Base-by-base conservation (phyloP, 1,140 invertebrate genomes). In the Saccostrea cuccullata region DNA sequence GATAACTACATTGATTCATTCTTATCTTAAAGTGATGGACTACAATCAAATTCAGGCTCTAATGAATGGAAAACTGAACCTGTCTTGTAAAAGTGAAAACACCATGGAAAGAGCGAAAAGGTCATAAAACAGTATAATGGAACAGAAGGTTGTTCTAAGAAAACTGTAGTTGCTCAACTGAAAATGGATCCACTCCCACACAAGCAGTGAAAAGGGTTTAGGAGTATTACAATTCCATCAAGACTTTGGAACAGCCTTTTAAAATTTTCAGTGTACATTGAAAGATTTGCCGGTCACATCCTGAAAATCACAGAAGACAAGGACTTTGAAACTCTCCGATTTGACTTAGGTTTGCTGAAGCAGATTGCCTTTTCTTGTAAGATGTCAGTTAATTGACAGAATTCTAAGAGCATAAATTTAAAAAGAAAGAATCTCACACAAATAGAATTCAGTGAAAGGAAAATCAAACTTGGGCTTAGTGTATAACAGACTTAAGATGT, bases 201-300 rank as follows among this genome's bases (percentile, higher is more conserved):
- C 15, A 60, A 23, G 9, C 70, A 23, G 15, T 8, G 26, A 26
- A 15, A 20, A n/a, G n/a, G 15, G 13, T 73, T 1, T 83, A 67
- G 86, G 56, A 64, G 58, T 85, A 8, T n/a, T 11, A 9, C 17
- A 26, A 5, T 20, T 77, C 26, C 47, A 23, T 30, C 23, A 26
- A 17, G 88, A 89, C 23, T 58, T 84, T 60, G 77, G 55, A 73
- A 60, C 77, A 8, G 30, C 87, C 20, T 64, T 36, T 26, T n/a
- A n/a, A 86, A 88, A 11, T 36, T 90, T 2, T 8, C 70, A 9
- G 17, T n/a, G 26, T 84, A 90, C 83, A 40, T 90, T 1, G 36
- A 82, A 3, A 67, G 84, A 60, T 90, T 88, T 67, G 56, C 26
- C 36, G 64, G 11, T 47, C 89, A 90, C 64, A 55, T 90, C n/a